Percentiles rank a stretch among this genome's conserved stretches.
Evolutionary conservation across 2,888 invertebrate species (phyloP).

Genomic region (Lycia hirtaria): DNA sequence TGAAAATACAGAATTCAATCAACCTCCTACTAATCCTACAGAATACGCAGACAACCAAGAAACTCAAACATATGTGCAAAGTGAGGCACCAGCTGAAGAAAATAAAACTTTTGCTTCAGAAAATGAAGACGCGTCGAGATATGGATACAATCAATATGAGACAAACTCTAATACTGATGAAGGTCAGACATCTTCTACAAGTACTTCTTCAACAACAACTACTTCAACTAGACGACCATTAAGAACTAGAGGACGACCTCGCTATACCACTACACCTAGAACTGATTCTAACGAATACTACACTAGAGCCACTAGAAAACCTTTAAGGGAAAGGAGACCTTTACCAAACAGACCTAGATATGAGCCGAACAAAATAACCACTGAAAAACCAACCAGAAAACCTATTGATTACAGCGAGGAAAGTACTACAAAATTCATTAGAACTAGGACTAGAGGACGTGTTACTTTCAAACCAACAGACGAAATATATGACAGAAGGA

Average conservation of each 20-base stretch:
- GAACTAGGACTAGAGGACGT: constrained; percentile 79
- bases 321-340: constrained; percentile 83
- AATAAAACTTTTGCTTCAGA: constrained; percentile 50
- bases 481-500: constrained; percentile 66
- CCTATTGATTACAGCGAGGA: constrained; percentile 54
- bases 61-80: constrained; percentile 49
- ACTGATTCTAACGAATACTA: constrained; percentile 72
- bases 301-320: constrained; percentile 77
- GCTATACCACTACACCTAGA: constrained; percentile 73
- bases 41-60: constrained; percentile 55
- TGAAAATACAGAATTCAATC: constrained; percentile 31
- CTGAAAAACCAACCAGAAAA: constrained; percentile 65
- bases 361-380: constrained; percentile 73
- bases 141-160: constrained; percentile 63
- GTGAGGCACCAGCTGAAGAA: constrained; percentile 50
- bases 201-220: constrained; percentile 65
- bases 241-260: constrained; percentile 70
- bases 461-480: constrained; percentile 80
- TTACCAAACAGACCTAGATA: constrained; percentile 63
- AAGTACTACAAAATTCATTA: constrained; percentile 66
- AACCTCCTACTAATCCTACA: constrained; percentile 37
- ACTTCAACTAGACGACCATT: constrained; percentile 58
- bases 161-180: constrained; percentile 54
- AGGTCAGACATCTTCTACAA: constrained; percentile 50
- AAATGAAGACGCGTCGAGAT: constrained; percentile 51